Evolutionary conservation across 1,140 invertebrate species (phyloP), one percentile per base, ranked within the genome.

Genomic region (Diuraphis noxia): DNA sequence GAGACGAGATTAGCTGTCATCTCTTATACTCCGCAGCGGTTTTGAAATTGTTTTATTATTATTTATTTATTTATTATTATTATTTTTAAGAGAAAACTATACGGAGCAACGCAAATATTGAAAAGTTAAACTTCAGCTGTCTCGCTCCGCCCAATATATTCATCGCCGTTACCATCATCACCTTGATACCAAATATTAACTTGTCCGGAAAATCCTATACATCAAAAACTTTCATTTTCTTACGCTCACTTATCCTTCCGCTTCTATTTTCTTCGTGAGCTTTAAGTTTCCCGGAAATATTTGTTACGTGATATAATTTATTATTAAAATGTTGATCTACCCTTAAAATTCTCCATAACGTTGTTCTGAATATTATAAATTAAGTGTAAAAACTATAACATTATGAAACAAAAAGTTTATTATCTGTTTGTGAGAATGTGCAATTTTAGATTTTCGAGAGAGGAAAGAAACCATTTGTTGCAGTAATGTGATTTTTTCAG

Each of bases 1-100:
- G 89, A 82, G 89, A 91, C 72, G 89, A 52, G 77, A 91, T 91
- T 91, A 91, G 52, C 89, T 52, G 89, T 79, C 89, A 38, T 81
- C 34, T 91, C 41, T 79, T 46, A 46, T 81, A 86, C 46, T 87
- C 21, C 46, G 56, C 56, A 17, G 88, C 46, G 25, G 38, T 88
- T 63, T 63, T 52, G 23, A 89, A 89, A 89, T 89, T 89, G 88
- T 89, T 89, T 77, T 77, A 34, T 43, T 43, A 46, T 46, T 46
- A 34, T 85, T 46, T 72, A 72, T 72, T 17, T 72, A 85, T 46
- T 72, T 56, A 84, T 81, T 40, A 43, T 46, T 85, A 86, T 34
- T 49, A 34, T 86, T 86, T 46, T 36, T 34, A 36, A 49, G 30
- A 49, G 7, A 49, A 49, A 43, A 41, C 21, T 38, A n/a, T n/a